Base-by-base conservation (phyloP, 1,140 invertebrate species). In the Amyelois transitella region DNA sequence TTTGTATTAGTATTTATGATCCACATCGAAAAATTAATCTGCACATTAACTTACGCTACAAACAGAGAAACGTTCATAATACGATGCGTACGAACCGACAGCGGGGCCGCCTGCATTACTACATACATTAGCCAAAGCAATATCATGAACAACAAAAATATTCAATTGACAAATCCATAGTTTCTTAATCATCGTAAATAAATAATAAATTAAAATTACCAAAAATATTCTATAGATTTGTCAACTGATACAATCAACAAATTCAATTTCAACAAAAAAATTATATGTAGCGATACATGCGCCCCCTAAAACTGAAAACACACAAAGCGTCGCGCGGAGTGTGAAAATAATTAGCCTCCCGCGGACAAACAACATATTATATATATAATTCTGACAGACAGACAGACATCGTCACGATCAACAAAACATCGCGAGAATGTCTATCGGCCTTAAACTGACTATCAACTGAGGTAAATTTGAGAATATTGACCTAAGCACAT, bases 11-110 rank as follows among this genome's bases (percentile, higher is more conserved):
- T 69, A 66, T n/a, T n/a, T n/a, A n/a, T 21, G 57, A 59, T 28
- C 51, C 62, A 69, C 66, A 69, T 69, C 57, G 55, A 67, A 61
- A 64, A 69, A 62, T 54, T 53, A 64, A 58, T 58, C 44, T 55
- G 53, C 63, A 64, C 60, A 64, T 58, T 48, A 64, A 53, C 47
- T 64, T 64, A 64, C 51, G 38, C 58, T 62, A 64, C 32, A 55
- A 62, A 62, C 62, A 57, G 56, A 43, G 22, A 54, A 51, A 66
- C 53, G 50, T 43, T 20, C 49, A 51, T 0, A 53, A 43, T n/a
- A 19, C 25, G 21, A 44, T 49, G 38, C 51, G 19, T 21, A 51
- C 49, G 20, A 28, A 32, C 22, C 18, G 14, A 43, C 32, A 32
- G 20, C 10, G 47, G 21, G 21, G 12, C 4, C 51, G 32, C 32